Evolutionary conservation across 2,888 invertebrate species (phyloP).

Genomic region (Plebejus anna): DNA sequence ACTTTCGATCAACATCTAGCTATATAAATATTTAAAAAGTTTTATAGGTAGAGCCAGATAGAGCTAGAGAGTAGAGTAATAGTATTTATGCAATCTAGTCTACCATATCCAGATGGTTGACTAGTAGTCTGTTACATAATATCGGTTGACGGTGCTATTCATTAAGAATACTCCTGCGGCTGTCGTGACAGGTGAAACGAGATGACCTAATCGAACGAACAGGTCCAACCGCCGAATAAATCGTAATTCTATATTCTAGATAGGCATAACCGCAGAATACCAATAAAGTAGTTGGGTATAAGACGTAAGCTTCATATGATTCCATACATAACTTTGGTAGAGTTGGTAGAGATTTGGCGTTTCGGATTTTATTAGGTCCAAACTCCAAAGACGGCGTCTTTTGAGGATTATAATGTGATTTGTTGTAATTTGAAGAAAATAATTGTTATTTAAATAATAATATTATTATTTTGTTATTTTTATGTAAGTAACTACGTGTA

Average conservation of each 20-base stretch:
- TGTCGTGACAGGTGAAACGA: slow-evolving; percentile 19
- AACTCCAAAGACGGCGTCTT: too few relatives aligned
- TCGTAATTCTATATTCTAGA: background rate
- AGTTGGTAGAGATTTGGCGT: too few relatives aligned
- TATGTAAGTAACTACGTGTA: too few relatives aligned
- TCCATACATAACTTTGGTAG: too few relatives aligned
- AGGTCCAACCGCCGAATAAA: slow-evolving; percentile 18
- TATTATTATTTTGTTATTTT: too few relatives aligned
- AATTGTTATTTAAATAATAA: too few relatives aligned
- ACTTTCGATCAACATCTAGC: background rate
- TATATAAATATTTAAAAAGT: too few relatives aligned
- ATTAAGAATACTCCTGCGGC: slow-evolving; percentile 11
- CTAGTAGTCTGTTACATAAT: background rate
- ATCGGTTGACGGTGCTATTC: background rate
- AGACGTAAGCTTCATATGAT: background rate
- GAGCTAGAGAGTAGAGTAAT: background rate
- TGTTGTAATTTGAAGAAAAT: too few relatives aligned
- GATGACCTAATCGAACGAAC: slow-evolving; percentile 25
- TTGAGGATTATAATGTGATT: too few relatives aligned
- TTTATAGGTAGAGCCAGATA: too few relatives aligned
- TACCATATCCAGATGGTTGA: background rate
- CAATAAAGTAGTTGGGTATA: background rate
- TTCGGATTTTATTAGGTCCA: too few relatives aligned
- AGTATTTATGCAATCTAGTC: background rate
- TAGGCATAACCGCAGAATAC: background rate